These are phyloP conservation scores for Pyrocephalus nanus DNA, from an alignment of 2,797 vertebrate genomes.

Conservation along the genomic window DNA sequence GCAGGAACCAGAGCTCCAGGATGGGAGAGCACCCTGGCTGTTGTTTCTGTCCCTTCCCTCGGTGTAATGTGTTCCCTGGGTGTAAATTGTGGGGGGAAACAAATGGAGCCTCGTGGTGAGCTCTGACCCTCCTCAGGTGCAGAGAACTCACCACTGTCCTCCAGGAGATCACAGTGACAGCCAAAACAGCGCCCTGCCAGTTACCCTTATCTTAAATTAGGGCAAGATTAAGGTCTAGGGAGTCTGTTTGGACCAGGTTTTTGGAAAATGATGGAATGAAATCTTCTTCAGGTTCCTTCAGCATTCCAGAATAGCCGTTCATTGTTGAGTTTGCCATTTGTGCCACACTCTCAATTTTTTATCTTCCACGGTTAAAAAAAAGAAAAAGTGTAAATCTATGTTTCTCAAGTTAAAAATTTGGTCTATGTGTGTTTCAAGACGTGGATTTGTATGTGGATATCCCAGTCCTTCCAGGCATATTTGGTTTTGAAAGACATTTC, in stretches of 20 bases:
- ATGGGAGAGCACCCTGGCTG: background rate
- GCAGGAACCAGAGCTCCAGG: background rate
- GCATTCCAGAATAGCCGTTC: background rate
- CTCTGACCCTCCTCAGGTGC: conserved; percentile 51
- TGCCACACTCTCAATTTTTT: background rate
- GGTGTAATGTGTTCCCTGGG: background rate
- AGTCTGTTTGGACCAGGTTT: conserved; percentile 19
- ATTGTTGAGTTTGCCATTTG: background rate
- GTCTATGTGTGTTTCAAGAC: background rate
- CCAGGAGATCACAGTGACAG: conserved; percentile 61
- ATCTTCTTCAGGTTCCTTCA: background rate
- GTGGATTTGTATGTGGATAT: background rate
- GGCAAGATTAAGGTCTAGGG: conserved; percentile 30
- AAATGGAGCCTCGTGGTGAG: conserved; percentile 46
- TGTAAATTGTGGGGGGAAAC: background rate
- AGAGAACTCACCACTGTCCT: background rate
- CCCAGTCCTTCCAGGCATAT: background rate
- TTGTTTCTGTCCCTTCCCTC: background rate
- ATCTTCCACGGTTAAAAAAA: background rate
- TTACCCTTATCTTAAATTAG: conserved; percentile 58
- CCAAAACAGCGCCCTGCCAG: conserved; percentile 21
- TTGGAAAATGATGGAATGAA: conserved; percentile 20
- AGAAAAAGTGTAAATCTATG: background rate
- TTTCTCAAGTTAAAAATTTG: background rate
- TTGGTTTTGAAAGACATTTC: background rate